Evolutionary conservation across 1,140 invertebrate genomes (phyloP).

Genomic region (Saccostrea glomerata): DNA sequence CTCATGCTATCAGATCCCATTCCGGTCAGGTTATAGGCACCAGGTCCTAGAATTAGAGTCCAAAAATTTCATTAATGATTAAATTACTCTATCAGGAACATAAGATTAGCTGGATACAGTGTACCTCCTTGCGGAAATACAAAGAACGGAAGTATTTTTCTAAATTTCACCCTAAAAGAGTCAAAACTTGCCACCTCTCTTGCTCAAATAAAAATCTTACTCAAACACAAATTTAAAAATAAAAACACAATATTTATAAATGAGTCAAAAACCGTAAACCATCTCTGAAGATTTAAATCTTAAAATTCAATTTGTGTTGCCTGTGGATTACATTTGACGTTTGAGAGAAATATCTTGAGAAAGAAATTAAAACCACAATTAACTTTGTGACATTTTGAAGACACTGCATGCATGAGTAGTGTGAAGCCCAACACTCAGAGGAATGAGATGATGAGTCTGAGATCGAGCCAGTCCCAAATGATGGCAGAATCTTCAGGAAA

Average conservation of each 20-base stretch:
- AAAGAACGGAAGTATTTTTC: background rate
- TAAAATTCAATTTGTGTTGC: conserved; percentile 9
- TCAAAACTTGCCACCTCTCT: background rate
- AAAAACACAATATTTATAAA: conserved; percentile 10
- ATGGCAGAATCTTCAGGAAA: conserved; percentile 2
- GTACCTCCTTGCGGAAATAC: background rate
- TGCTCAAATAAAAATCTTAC: background rate
- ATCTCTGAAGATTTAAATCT: background rate
- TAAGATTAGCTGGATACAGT: too few relatives aligned
- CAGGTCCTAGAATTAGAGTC: conserved; percentile 71
- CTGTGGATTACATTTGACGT: background rate
- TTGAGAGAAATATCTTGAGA: conserved; percentile 18
- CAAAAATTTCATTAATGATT: background rate
- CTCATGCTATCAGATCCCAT: conserved; percentile 77
- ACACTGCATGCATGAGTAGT: conserved; percentile 18
- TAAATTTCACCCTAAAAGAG: background rate
- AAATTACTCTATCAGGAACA: too few relatives aligned
- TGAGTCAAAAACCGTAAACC: background rate
- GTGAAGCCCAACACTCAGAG: conserved; percentile 12
- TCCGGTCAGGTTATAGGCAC: conserved; percentile 76
- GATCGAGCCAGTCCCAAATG: conserved; percentile 21
- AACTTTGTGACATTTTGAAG: conserved; percentile 22
- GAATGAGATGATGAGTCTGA: conserved; percentile 12
- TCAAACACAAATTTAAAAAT: background rate
- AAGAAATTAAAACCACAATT: conserved; percentile 34